Evolutionary conservation across 2,888 invertebrate genomes (phyloP).

Genomic region (Callinectes sapidus): DNA sequence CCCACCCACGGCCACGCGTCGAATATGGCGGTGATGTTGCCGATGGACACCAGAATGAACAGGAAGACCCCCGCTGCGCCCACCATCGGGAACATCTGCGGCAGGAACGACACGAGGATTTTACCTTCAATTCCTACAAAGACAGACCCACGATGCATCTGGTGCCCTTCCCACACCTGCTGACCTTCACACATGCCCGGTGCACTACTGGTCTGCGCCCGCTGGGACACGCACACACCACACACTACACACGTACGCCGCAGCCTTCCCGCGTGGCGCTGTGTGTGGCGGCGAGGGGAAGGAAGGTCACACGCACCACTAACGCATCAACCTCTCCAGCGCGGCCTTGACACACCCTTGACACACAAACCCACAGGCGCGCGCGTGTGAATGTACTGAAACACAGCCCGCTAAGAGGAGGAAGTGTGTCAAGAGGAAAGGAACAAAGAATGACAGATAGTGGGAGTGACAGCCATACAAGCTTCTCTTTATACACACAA

Average conservation of each 20-base stretch:
- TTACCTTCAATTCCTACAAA: no score
- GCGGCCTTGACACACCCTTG: not conserved
- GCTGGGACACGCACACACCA: not conserved
- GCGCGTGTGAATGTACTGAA: not conserved
- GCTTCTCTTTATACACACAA: not conserved
- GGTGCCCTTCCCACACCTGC: not conserved
- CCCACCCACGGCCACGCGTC: slow-evolving; percentile 56
- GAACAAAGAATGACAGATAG: not conserved
- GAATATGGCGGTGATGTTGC: slow-evolving; percentile 56
- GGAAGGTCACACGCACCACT: not conserved
- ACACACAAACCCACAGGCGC: not conserved
- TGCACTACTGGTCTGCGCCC: not conserved
- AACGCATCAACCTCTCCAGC: not conserved
- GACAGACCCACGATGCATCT: not conserved
- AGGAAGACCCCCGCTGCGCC: slow-evolving; percentile 38
- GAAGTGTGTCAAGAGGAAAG: not conserved
- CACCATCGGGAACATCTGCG: slow-evolving; percentile 48
- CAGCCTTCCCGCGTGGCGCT: not conserved
- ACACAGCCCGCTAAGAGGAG: not conserved
- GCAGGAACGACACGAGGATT: not conserved
- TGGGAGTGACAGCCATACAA: no score
- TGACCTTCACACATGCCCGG: not conserved
- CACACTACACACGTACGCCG: not conserved
- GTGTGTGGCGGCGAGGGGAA: not conserved
- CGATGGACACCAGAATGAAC: slow-evolving; percentile 54